These are phyloP conservation scores for Tinea trinotella DNA, from an alignment of 2,888 invertebrate genomes.

Conservation along the genomic window DNA sequence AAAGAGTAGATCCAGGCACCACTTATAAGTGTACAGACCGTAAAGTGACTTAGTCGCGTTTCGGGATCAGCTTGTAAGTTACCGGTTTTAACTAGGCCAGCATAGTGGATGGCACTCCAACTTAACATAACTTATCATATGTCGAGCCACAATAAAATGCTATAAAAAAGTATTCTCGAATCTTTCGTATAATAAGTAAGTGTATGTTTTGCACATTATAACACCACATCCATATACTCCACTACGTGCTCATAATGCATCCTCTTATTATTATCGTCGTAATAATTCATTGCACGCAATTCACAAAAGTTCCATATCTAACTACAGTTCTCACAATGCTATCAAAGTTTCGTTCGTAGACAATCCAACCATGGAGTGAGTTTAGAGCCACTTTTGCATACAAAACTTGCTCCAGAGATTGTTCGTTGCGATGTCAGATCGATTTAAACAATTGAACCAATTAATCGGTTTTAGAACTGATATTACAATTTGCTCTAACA, in stretches of 20 bases:
- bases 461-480: conserved; percentile 45
- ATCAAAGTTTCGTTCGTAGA: conserved; percentile 55
- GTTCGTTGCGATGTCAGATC: conserved; percentile 55
- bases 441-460: conserved; percentile 57
- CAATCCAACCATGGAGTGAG: conserved; percentile 52
- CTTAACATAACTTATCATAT: too few relatives aligned
- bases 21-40: too few relatives aligned
- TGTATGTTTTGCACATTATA: too few relatives aligned
- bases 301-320: conserved; percentile 44
- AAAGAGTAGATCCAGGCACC: too few relatives aligned
- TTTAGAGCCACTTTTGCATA: conserved; percentile 57
- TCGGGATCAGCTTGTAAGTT: too few relatives aligned
- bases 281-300: conserved; percentile 32
- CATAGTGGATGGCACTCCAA: too few relatives aligned
- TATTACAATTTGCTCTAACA: conserved; percentile 27
- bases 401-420: conserved; percentile 56
- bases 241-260: neutral
- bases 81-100: too few relatives aligned
- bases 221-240: too few relatives aligned
- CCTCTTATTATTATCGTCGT: conserved; percentile 7
- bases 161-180: too few relatives aligned
- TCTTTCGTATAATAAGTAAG: too few relatives aligned
- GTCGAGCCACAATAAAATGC: too few relatives aligned
- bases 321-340: conserved; percentile 49
- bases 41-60: too few relatives aligned